Conservation (phyloP, 2,888 invertebrate genomes). For the Cantharis flavilabris region DNA sequence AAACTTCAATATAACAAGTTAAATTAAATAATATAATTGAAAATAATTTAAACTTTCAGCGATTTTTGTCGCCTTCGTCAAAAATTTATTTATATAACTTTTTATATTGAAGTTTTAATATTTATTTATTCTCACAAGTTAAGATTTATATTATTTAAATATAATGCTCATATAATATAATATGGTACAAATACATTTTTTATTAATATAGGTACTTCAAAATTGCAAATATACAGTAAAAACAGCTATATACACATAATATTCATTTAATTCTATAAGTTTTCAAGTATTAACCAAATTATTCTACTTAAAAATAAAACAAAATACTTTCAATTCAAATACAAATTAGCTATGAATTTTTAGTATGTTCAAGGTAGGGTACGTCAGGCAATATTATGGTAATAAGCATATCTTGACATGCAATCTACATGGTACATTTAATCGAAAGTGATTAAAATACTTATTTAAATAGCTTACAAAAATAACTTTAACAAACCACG, state of each 20-base stretch:
- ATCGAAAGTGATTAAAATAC: slow-evolving; percentile 23
- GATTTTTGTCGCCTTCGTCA: too few species aligned
- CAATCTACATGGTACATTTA: slow-evolving; percentile 32
- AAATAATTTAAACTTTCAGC: too few species aligned
- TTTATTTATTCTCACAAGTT: too few species aligned
- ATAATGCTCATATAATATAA: not conserved
- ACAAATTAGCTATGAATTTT: slow-evolving; percentile 2
- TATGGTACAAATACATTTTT: not conserved
- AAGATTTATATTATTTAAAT: too few species aligned
- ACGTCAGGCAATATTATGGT: slow-evolving; percentile 22
- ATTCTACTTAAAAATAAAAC: not conserved
- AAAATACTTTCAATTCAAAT: not conserved
- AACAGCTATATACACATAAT: not conserved
- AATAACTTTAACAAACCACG: slow-evolving; percentile 11
- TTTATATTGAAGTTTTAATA: too few species aligned
- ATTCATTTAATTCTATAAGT: not conserved
- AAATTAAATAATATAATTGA: too few species aligned
- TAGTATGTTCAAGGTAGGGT: slow-evolving; percentile 6
- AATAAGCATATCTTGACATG: slow-evolving; percentile 38
- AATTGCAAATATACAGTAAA: not conserved
- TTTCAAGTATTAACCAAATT: not conserved
- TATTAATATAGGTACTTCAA: not conserved
- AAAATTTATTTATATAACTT: too few species aligned
- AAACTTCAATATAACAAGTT: too few species aligned
- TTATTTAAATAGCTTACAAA: slow-evolving; percentile 22